Evolutionary conservation across 2,888 invertebrate genomes (phyloP), one percentile per base, ranked within the genome.

Genomic region (Timandra comae): DNA sequence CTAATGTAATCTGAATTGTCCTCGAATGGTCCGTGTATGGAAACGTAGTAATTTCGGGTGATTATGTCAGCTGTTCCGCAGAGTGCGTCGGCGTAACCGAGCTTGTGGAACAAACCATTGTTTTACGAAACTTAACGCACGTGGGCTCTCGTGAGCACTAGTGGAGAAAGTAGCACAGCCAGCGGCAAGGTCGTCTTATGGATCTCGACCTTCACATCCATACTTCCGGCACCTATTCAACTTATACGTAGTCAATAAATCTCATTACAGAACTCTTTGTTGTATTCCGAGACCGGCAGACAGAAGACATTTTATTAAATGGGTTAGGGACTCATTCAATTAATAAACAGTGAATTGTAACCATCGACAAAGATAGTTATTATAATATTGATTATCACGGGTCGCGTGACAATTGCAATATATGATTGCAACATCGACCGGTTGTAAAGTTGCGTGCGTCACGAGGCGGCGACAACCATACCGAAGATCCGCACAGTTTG

Each of bases 151-250:
- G 50, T 46, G 46, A 60, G 58, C 58, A 63, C 61, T 60, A 54
- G 44, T 56, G 66, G 81, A 74, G 84, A 84, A 82, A 84, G 84
- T 82, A 62, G 77, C 72, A 76, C 81, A 78, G 72, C 76, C 73
- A 63, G 47, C 69, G 77, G 78, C 82, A 84, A 82, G 84, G 82
- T 74, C 81, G 77, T 69, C 66, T 60, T 56, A 63, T 58, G 56
- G 61, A 61, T 67, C 59, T 65, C 74, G 79, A 79, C 81, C 82
- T 82, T 80, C 75, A 63, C 52, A 52, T 48, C 46, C 53, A 46
- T 56, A 58, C 63, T 77, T 82, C 81, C 80, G 77, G 74, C 63
- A 63, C 60, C 56, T 59, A 56, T 55, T 49, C 50, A 56, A n/a
- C n/a, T n/a, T n/a, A n/a, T n/a, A n/a, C n/a, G n/a, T n/a, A n/a